These are phyloP conservation scores for Empidonax alnorum DNA, from an alignment of 2,113 vertebrate genomes.

Conservation along the genomic window DNA sequence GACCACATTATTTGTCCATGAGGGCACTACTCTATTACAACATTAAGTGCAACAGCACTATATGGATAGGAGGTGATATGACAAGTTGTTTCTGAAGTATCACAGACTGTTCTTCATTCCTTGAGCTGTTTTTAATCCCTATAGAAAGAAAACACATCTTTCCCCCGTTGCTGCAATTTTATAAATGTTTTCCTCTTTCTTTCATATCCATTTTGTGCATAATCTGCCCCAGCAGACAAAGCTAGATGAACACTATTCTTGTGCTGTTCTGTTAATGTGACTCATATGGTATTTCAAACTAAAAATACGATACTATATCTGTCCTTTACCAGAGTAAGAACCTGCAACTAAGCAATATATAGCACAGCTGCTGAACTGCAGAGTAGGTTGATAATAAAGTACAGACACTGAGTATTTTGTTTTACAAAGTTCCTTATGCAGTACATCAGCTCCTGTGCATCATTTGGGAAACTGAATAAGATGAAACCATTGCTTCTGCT, in stretches of 20 bases:
- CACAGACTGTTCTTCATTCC: neutral
- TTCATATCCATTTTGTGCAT: neutral
- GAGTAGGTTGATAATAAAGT: neutral
- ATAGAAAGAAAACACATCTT: neutral
- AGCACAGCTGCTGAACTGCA: neutral
- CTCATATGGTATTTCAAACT: neutral
- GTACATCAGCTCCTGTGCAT: neutral
- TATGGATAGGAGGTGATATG: neutral
- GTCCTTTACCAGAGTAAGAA: neutral
- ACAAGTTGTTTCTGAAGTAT: neutral
- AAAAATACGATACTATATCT: neutral
- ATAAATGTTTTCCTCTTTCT: neutral
- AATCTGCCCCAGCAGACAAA: conserved; percentile 6
- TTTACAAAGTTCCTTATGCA: neutral
- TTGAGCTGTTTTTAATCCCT: neutral
- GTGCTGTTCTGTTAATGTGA: neutral
- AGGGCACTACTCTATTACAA: neutral
- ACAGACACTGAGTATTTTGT: neutral
- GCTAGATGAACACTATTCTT: neutral
- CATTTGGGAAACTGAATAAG: neutral
- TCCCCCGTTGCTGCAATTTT: neutral
- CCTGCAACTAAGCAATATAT: neutral
- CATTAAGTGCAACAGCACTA: neutral
- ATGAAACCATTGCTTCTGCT: neutral
- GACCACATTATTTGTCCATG: neutral